Evolutionary conservation across 1,140 invertebrate species (phyloP).

Genomic region (Melitaea cinxia): DNA sequence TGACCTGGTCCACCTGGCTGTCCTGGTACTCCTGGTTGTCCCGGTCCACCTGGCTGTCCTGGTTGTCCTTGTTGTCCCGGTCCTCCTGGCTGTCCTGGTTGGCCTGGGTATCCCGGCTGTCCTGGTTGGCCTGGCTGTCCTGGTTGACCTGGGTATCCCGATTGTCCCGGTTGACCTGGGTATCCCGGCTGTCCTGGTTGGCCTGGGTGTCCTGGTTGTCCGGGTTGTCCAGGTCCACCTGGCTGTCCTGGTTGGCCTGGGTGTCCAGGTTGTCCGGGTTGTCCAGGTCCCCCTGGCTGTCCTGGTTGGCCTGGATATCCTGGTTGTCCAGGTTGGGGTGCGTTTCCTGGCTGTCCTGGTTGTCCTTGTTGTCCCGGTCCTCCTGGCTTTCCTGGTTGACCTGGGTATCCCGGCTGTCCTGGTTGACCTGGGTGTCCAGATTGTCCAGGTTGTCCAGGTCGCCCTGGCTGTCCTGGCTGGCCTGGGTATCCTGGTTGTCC

Average conservation of each 20-base stretch:
- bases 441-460: conserved; percentile 27
- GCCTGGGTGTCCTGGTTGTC: conserved; percentile 31
- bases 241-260: conserved; percentile 24
- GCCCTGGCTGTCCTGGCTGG: conserved; percentile 31
- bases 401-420: conserved; percentile 33
- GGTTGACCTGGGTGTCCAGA: conserved; percentile 32
- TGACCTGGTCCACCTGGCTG: background rate
- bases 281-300: conserved; percentile 26
- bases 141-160: conserved; percentile 29
- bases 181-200: conserved; percentile 35
- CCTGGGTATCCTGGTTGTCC: conserved; percentile 34
- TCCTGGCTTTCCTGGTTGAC: conserved; percentile 31
- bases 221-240: conserved; percentile 29
- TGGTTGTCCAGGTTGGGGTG: conserved; percentile 22
- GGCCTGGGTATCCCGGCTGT: conserved; percentile 31
- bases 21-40: conserved; percentile 17
- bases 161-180: conserved; percentile 28
- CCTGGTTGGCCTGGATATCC: conserved; percentile 38
- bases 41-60: conserved; percentile 33
- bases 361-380: conserved; percentile 38
- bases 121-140: conserved; percentile 36
- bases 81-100: conserved; percentile 24
- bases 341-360: conserved; percentile 22
- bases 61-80: conserved; percentile 34
- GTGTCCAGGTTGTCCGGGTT: conserved; percentile 39